These are phyloP conservation scores for Hippocampus kuda DNA, from an alignment of 2,797 vertebrate genomes.

Conservation along the genomic window DNA sequence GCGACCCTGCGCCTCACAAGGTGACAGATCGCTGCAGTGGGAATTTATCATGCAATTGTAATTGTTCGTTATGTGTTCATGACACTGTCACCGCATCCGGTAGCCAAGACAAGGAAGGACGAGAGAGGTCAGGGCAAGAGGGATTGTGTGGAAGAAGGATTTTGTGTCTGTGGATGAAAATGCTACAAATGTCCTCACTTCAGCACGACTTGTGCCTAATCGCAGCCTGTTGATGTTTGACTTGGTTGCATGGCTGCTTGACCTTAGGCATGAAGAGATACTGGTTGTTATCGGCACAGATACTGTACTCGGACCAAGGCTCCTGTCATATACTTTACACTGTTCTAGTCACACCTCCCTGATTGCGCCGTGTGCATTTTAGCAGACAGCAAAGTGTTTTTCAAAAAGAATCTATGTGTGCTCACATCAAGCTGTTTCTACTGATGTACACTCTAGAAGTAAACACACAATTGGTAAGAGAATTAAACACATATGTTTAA, in stretches of 20 bases:
- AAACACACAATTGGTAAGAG: no score
- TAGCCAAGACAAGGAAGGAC: constrained; percentile 51
- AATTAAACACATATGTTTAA: no score
- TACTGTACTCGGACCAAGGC: not conserved
- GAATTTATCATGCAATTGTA: constrained; percentile 54
- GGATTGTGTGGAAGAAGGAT: constrained; percentile 14
- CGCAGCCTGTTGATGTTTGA: not conserved
- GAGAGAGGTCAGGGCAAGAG: constrained; percentile 38
- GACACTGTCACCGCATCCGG: constrained; percentile 34
- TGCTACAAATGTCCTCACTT: not conserved
- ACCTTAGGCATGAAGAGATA: no score
- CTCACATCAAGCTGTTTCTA: no score
- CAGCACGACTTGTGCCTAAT: no score
- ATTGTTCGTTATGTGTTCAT: constrained; percentile 52
- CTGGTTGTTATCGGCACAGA: no score
- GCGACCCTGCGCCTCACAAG: constrained; percentile 39
- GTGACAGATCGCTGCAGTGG: constrained; percentile 40
- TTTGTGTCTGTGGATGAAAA: not conserved
- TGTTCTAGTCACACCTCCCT: not conserved
- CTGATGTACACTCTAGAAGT: no score
- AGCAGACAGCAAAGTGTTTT: no score
- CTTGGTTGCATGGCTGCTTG: not conserved
- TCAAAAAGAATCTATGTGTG: no score
- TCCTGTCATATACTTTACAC: not conserved
- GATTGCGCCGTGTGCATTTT: not conserved